phyloP scores from a whole-genome alignment of 2,113 vertebrate genomes.

The Apistogramma diplotaenia region DNA sequence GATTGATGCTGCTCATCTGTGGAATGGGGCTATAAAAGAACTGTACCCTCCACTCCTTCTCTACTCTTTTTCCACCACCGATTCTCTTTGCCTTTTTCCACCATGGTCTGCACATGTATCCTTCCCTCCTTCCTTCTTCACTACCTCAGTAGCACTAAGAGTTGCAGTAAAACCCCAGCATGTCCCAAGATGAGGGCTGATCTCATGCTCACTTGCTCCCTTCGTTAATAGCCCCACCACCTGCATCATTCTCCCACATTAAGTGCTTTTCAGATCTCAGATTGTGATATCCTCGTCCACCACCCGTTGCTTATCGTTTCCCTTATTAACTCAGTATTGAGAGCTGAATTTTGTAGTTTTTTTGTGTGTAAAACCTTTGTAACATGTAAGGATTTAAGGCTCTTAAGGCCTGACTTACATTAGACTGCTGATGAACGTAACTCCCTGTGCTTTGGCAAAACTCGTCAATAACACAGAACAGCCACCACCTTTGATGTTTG shows the following conservation, averaged over 20 bases:
- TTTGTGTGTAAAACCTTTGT: background rate
- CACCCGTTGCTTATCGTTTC: background rate
- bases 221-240: constrained; percentile 11
- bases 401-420: background rate
- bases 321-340: background rate
- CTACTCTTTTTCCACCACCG: background rate
- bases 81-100: background rate
- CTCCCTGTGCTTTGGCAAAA: background rate
- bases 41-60: background rate
- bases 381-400: no score
- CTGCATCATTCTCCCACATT: constrained; percentile 7
- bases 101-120: background rate
- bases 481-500: background rate
- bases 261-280: constrained; percentile 25
- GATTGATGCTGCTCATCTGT: background rate
- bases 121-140: background rate
- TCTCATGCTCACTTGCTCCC: constrained; percentile 31
- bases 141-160: background rate
- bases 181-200: constrained; percentile 35
- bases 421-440: background rate
- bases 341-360: no score
- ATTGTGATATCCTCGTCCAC: background rate
- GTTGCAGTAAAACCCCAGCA: constrained; percentile 39
- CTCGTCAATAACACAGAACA: background rate
- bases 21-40: background rate